phyloP scores from a whole-genome alignment of 92 coral and sea anemone species.

The Pocillopora meandrina region DNA sequence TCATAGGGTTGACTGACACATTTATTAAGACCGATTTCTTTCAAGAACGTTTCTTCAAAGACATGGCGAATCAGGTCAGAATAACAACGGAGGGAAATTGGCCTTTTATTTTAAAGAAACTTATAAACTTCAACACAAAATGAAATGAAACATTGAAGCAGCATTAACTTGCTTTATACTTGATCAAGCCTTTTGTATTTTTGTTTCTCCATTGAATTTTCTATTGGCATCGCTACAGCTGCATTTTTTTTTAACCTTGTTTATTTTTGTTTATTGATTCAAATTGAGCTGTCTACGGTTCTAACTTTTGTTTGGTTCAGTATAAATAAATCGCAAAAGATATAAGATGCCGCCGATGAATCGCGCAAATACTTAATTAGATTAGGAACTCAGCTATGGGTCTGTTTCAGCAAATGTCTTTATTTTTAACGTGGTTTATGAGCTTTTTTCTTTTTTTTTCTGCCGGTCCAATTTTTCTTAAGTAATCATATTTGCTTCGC shows the following conservation, averaged over 20 bases:
- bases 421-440: neutral
- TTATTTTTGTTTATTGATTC: slow-evolving; percentile 1
- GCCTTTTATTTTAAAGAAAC: neutral
- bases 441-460: neutral
- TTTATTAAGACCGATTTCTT: slow-evolving; percentile 21
- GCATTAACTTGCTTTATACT: neutral
- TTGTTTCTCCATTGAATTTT: neutral
- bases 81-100: neutral
- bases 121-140: neutral
- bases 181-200: neutral
- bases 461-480: no score
- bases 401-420: neutral
- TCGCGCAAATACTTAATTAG: neutral
- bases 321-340: neutral
- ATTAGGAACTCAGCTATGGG: neutral
- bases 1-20: slow-evolving; percentile 12
- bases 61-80: neutral
- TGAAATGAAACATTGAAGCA: neutral
- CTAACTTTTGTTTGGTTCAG: neutral
- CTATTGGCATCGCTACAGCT: neutral
- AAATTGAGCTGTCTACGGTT: neutral
- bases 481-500: no score
- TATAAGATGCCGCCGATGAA: neutral
- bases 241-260: neutral
- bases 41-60: slow-evolving; percentile 20